These are phyloP conservation scores for Chironomus tepperi DNA, from an alignment of 1,140 invertebrate species.

Conservation along the genomic window DNA sequence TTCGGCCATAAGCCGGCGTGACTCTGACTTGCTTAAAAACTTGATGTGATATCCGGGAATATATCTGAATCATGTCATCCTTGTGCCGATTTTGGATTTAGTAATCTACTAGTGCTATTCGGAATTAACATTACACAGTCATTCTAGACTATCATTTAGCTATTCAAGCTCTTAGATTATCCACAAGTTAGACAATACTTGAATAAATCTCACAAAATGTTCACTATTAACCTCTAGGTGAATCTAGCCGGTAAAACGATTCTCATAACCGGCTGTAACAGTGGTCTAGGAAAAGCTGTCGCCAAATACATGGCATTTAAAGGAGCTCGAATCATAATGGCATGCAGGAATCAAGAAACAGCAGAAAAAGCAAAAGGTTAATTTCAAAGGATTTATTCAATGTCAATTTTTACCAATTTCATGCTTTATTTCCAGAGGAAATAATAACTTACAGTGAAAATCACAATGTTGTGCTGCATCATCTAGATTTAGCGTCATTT, in stretches of 20 bases:
- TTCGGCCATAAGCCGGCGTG: no score
- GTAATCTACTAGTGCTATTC: no score
- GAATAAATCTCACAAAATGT: neutral
- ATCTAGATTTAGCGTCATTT: slow-evolving; percentile 46
- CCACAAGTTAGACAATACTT: neutral
- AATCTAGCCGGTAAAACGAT: slow-evolving; percentile 52
- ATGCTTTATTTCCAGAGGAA: slow-evolving; percentile 31
- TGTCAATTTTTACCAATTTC: neutral
- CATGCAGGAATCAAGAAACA: slow-evolving; percentile 63
- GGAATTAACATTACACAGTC: no score
- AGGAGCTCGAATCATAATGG: slow-evolving; percentile 60
- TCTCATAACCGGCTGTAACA: slow-evolving; percentile 70
- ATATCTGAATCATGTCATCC: no score
- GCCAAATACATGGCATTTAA: slow-evolving; percentile 50
- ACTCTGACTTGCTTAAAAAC: no score
- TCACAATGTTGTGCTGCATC: slow-evolving; percentile 41
- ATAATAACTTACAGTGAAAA: slow-evolving; percentile 35
- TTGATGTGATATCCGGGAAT: no score
- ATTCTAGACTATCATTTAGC: no score
- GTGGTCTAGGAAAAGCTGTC: slow-evolving; percentile 70
- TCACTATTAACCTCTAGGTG: slow-evolving; percentile 26
- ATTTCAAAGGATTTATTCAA: neutral
- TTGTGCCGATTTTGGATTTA: no score
- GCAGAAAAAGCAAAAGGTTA: slow-evolving; percentile 43
- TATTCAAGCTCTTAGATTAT: no score